Evolutionary conservation across 2,113 vertebrate genomes (phyloP).

Genomic region (Struthidea cinerea): DNA sequence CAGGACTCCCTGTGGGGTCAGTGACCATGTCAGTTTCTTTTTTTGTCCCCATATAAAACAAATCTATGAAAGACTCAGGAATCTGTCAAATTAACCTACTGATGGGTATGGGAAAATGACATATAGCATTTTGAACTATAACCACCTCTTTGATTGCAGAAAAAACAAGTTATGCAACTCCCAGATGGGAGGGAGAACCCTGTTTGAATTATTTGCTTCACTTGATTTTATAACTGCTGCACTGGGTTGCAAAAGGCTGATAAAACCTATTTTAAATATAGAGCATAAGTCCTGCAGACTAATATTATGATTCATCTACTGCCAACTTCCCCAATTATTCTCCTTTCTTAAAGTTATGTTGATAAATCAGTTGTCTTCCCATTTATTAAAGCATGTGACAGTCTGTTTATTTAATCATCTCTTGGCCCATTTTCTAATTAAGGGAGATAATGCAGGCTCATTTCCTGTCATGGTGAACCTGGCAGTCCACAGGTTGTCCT

Average conservation of each 20-base stretch:
- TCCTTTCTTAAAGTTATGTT: conserved; percentile 1
- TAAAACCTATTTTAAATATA: conserved; percentile 7
- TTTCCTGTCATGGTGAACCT: conserved; percentile 24
- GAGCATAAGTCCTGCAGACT: background rate
- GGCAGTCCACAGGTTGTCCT: background rate
- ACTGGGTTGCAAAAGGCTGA: background rate
- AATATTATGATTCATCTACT: background rate
- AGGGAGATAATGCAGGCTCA: conserved; percentile 1
- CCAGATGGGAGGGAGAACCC: background rate
- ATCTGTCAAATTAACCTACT: background rate
- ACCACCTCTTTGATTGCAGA: background rate
- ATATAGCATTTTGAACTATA: background rate
- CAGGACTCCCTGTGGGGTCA: background rate
- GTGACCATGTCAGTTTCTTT: background rate
- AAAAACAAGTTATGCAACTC: background rate
- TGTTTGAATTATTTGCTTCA: background rate
- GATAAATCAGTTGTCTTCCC: conserved; percentile 37
- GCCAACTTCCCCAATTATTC: background rate
- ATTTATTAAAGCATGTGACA: background rate
- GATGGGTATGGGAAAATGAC: background rate
- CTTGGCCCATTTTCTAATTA: conserved; percentile 49
- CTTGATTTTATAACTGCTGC: background rate
- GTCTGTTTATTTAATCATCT: conserved; percentile 30
- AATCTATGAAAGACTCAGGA: background rate
- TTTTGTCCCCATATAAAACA: background rate